Percentiles rank a stretch among this genome's conserved stretches.
Conservation (phyloP, 1,140 invertebrate genomes). For the Drosophila bocki region DNA sequence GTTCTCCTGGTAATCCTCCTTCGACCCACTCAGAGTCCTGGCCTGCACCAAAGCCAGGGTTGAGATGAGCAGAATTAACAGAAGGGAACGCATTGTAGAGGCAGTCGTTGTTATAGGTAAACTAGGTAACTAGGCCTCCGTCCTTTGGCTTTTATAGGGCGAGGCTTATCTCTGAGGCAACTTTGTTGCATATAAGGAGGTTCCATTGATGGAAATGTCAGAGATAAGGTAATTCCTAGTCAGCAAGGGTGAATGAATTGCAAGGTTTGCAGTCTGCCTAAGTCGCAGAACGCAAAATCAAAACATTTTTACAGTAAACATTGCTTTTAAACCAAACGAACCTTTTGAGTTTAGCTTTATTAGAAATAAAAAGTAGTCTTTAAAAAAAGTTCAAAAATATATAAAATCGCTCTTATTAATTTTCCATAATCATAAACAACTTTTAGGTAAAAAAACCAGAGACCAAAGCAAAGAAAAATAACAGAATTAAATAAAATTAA, state of each 20-base stretch:
- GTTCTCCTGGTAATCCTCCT: constrained; percentile 21
- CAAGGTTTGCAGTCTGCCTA: not conserved
- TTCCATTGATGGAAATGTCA: not conserved
- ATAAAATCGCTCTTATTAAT: not conserved
- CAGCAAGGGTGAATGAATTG: not conserved
- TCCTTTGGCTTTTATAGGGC: constrained; percentile 20
- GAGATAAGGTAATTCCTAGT: not conserved
- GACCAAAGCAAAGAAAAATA: not conserved
- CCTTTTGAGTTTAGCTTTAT: not conserved
- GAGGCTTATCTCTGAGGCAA: not conserved
- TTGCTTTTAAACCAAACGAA: not conserved
- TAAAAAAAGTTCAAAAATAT: not conserved
- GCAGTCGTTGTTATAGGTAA: not conserved
- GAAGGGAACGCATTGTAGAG: constrained; percentile 32
- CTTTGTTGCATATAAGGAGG: not conserved
- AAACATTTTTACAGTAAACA: not conserved
- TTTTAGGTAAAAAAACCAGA: constrained; percentile 1
- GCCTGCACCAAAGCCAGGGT: constrained; percentile 27
- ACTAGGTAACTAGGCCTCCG: not conserved
- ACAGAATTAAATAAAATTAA: not conserved
- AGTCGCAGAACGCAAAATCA: not conserved
- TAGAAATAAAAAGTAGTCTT: too few species aligned
- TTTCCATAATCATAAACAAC: constrained; percentile 8
- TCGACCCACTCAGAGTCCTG: not conserved
- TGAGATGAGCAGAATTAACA: constrained; percentile 31